These are phyloP conservation scores for Thrips palmi DNA, from an alignment of 1,140 invertebrate genomes.

Conservation along the genomic window DNA sequence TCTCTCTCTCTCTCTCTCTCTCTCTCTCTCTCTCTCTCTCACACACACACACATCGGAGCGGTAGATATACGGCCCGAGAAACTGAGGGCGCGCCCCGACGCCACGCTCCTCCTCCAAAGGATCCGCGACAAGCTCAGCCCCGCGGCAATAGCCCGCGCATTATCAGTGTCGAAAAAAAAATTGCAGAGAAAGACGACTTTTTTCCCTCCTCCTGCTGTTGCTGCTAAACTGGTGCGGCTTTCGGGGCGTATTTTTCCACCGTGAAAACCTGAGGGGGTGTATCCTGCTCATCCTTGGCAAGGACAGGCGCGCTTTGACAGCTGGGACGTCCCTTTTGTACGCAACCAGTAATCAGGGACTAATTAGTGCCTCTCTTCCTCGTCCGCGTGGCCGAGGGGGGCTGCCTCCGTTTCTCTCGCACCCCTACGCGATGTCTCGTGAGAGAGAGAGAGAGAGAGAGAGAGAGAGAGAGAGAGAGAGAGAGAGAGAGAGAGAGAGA, in stretches of 20 bases:
- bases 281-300: not conserved
- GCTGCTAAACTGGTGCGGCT: too few relatives aligned
- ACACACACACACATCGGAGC: not conserved
- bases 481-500: conserved; percentile 7
- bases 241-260: too few relatives aligned
- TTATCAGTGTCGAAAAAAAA: too few relatives aligned
- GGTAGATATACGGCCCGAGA: not conserved
- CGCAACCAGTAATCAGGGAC: not conserved
- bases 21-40: conserved; percentile 5
- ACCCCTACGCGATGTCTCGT: too few relatives aligned
- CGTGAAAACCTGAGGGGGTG: too few relatives aligned
- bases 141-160: not conserved
- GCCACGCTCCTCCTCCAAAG: not conserved
- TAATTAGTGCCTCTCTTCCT: too few relatives aligned
- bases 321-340: not conserved
- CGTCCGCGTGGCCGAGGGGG: too few relatives aligned
- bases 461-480: too few relatives aligned
- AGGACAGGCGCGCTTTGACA: not conserved
- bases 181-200: too few relatives aligned
- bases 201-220: too few relatives aligned
- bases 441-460: conserved; percentile 7
- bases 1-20: conserved; percentile 1
- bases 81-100: not conserved
- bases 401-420: too few relatives aligned
- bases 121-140: not conserved